Base-by-base conservation (phyloP, 2,113 vertebrate genomes). In the Planiliza haematocheilus region DNA sequence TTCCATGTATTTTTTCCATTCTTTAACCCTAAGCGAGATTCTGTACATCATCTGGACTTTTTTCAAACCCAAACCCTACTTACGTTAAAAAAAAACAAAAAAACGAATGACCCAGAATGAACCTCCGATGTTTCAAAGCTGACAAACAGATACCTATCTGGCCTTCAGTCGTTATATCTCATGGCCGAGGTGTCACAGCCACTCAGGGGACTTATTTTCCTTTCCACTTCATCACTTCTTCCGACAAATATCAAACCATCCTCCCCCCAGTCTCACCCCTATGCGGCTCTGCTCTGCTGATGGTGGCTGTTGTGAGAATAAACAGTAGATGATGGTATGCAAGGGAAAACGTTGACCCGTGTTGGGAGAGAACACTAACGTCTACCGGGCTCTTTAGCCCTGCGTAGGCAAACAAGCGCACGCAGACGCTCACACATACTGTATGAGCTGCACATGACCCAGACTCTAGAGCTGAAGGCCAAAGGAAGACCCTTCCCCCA, bases 131-230 rank as follows among this genome's bases (percentile, higher is more conserved):
- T 20, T 56, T n/a, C 58, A 66, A 57, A 49, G 72, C 60, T 80
- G 66, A 77, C 74, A 77, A 46, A 79, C 24, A 58, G 38, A 21
- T 57, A 51, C 76, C 65, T 76, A 55, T 72, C 45, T 2, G 7
- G 41, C 62, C 42, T 34, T 52, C 24, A 70, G 50, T 84, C 36
- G 14, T 46, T 76, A 48, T 45, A 67, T 75, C 52, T 67, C 58
- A 76, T 0, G 16, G 16, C 48, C 75, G 66, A 62, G 43, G 30
- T 86, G 68, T 65, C 63, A 57, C 59, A 65, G 11, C 70, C 66
- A 72, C 76, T 79, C 73, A 63, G 46, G 62, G 80, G 77, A 58
- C 43, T 63, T 38, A 21, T 83, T 82, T 76, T 70, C 81, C 64
- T 68, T 68, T 49, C 50, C 21, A 6, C 48, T 51, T 76, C 63